These are phyloP conservation scores for Bufotes viridis DNA, from an alignment of 2,797 vertebrate genomes.

Conservation along the genomic window DNA sequence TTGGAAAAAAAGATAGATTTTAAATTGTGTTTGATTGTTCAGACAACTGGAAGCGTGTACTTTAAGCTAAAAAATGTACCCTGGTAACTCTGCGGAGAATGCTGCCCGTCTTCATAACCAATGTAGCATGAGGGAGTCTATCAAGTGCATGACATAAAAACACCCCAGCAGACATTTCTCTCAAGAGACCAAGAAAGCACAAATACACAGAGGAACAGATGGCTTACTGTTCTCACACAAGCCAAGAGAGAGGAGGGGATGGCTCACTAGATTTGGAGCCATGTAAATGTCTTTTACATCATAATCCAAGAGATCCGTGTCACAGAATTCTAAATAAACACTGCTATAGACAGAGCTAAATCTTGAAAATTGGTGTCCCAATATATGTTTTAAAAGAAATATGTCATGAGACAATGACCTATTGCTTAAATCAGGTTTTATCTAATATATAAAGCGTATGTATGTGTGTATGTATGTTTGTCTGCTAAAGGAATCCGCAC, in stretches of 20 bases:
- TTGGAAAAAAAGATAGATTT: constrained; percentile 29
- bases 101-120: constrained; percentile 49
- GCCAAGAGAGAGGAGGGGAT: constrained; percentile 21
- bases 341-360: neutral
- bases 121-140: constrained; percentile 52
- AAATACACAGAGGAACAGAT: constrained; percentile 54
- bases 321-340: neutral
- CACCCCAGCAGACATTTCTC: constrained; percentile 43
- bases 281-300: constrained; percentile 15
- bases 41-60: constrained; percentile 33
- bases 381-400: too few relatives aligned
- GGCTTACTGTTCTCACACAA: constrained; percentile 28
- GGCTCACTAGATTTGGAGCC: constrained; percentile 14
- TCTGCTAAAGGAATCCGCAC: too few relatives aligned
- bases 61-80: constrained; percentile 14
- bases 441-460: too few relatives aligned
- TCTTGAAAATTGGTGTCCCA: neutral
- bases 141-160: constrained; percentile 53
- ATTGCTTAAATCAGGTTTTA: too few relatives aligned
- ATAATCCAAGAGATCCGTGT: neutral
- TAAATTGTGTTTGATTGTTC: constrained; percentile 41
- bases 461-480: too few relatives aligned
- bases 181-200: constrained; percentile 31
- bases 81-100: constrained; percentile 11
- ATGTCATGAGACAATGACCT: too few relatives aligned